phyloP scores from a whole-genome alignment of 2,888 invertebrate species.

The Cyaniris semiargus region DNA sequence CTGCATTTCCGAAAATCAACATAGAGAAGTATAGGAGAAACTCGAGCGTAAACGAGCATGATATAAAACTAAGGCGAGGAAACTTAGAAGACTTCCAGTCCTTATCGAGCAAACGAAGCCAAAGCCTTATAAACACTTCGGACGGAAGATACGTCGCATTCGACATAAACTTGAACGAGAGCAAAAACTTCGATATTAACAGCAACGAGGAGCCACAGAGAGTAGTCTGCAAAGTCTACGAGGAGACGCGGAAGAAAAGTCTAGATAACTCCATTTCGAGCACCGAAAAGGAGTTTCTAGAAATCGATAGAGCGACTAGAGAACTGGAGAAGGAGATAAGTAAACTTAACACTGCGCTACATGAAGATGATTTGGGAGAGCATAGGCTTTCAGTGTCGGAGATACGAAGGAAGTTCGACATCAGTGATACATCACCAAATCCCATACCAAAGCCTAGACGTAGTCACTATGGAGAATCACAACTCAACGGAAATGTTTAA shows the following conservation, averaged over 20 bases:
- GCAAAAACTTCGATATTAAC: slow-evolving; percentile 55
- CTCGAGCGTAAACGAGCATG: slow-evolving; percentile 73
- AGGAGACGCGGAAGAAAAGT: slow-evolving; percentile 62
- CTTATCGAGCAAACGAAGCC: slow-evolving; percentile 67
- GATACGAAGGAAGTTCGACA: slow-evolving; percentile 78
- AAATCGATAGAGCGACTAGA: slow-evolving; percentile 71
- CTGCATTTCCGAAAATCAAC: slow-evolving; percentile 66
- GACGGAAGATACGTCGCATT: slow-evolving; percentile 60
- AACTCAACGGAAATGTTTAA: slow-evolving; percentile 47
- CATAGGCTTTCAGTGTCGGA: slow-evolving; percentile 66
- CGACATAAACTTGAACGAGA: slow-evolving; percentile 68
- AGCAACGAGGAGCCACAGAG: slow-evolving; percentile 67
- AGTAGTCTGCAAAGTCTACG: slow-evolving; percentile 69
- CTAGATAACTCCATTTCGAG: slow-evolving; percentile 68
- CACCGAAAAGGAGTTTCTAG: slow-evolving; percentile 73
- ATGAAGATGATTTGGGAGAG: slow-evolving; percentile 64
- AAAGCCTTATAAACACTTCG: slow-evolving; percentile 65
- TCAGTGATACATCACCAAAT: slow-evolving; percentile 72
- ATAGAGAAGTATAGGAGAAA: slow-evolving; percentile 70
- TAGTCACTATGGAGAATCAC: slow-evolving; percentile 68
- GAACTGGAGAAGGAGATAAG: slow-evolving; percentile 73
- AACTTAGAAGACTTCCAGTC: slow-evolving; percentile 71
- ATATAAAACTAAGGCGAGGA: slow-evolving; percentile 66
- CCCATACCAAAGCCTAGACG: slow-evolving; percentile 81
- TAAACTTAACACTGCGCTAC: slow-evolving; percentile 71